These are phyloP conservation scores for Drosophila pseudotakahashii DNA, from an alignment of 2,888 invertebrate genomes.

Conservation along the genomic window DNA sequence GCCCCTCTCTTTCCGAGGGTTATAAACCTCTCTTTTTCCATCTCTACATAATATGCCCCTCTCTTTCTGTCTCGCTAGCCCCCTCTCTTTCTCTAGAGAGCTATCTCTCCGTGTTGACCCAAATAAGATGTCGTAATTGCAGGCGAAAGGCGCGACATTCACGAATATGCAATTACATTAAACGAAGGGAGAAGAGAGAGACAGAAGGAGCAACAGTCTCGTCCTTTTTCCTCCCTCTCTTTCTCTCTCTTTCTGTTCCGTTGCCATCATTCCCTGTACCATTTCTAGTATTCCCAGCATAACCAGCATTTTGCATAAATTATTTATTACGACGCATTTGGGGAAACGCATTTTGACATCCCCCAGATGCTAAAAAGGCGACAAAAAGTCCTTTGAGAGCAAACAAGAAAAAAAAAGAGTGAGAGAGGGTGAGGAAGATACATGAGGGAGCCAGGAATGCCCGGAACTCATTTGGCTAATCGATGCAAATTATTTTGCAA, in stretches of 20 bases:
- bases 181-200: constrained; percentile 45
- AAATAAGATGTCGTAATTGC: constrained; percentile 79
- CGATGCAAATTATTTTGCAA: constrained; percentile 43
- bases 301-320: constrained; percentile 49
- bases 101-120: constrained; percentile 63
- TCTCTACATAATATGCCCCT: not conserved
- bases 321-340: constrained; percentile 73
- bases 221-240: constrained; percentile 22
- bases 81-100: constrained; percentile 32
- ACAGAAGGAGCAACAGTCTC: constrained; percentile 45
- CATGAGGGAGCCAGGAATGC: not conserved
- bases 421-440: not conserved
- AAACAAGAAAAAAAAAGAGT: not conserved
- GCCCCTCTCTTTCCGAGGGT: constrained; percentile 30
- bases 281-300: constrained; percentile 32
- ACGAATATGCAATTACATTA: constrained; percentile 66
- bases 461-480: constrained; percentile 39
- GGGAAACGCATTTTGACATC: constrained; percentile 42
- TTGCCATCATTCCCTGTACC: constrained; percentile 35
- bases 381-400: constrained; percentile 17
- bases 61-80: constrained; percentile 26
- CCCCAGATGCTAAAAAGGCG: constrained; percentile 1
- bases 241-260: constrained; percentile 19
- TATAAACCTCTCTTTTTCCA: constrained; percentile 13
- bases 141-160: constrained; percentile 70